Evolutionary conservation across 2,113 vertebrate genomes (phyloP).

Genomic region (Psophia crepitans): DNA sequence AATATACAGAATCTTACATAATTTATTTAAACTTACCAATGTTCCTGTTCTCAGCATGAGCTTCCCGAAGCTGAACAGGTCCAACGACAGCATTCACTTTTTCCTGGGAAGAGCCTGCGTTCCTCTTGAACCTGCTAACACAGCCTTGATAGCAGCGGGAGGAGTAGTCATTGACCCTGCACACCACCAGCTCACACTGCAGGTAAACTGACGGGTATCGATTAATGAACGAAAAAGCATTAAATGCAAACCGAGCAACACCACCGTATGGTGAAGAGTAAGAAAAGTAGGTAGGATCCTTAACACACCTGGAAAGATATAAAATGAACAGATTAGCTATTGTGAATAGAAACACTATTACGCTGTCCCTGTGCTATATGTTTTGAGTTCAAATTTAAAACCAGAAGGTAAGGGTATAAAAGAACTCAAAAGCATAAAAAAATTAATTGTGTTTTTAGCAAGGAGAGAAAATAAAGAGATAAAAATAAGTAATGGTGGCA

Average conservation of each 20-base stretch:
- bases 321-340: neutral
- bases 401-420: neutral
- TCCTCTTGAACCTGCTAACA: slow-evolving; percentile 56
- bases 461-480: neutral
- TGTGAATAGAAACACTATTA: neutral
- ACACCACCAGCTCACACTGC: slow-evolving; percentile 81
- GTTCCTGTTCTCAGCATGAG: neutral
- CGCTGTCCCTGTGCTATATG: neutral
- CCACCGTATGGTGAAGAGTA: neutral
- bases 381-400: neutral
- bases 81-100: slow-evolving; percentile 38
- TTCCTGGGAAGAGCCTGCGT: slow-evolving; percentile 4
- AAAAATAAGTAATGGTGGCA: neutral
- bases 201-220: slow-evolving; percentile 76
- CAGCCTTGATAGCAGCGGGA: slow-evolving; percentile 82
- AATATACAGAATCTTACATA: neutral
- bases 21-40: neutral
- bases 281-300: slow-evolving; percentile 69
- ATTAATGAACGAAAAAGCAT: slow-evolving; percentile 77
- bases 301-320: slow-evolving; percentile 72
- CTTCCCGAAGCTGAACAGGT: slow-evolving; percentile 2
- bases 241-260: slow-evolving; percentile 77
- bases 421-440: neutral
- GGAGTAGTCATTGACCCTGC: slow-evolving; percentile 58
- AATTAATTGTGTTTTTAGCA: neutral